phyloP scores from a whole-genome alignment of 2,888 invertebrate species.

The Carpatolechia fugitivella region DNA sequence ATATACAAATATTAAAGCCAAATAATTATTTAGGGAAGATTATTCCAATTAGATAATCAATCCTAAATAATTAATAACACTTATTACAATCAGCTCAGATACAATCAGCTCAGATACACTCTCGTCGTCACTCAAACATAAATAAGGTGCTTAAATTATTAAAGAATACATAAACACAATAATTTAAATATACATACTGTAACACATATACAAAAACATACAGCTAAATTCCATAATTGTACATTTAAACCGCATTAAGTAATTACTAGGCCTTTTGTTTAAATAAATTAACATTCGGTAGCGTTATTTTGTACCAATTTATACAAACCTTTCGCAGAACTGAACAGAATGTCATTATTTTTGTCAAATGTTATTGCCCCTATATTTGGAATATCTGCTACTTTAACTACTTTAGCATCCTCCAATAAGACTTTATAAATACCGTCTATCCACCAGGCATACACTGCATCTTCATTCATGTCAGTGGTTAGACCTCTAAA shows the following conservation, averaged over 20 bases:
- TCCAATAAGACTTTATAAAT: constrained; percentile 52
- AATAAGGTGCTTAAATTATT: too few species aligned
- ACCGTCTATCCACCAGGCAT: constrained; percentile 68
- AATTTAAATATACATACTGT: too few species aligned
- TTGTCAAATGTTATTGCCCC: constrained; percentile 63
- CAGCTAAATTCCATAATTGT: not conserved
- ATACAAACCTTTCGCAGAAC: constrained; percentile 46
- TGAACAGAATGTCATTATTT: constrained; percentile 57
- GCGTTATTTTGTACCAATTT: constrained; percentile 35
- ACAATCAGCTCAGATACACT: too few species aligned
- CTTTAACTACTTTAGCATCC: constrained; percentile 44
- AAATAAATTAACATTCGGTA: not conserved
- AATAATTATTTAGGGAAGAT: too few species aligned
- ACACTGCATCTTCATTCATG: constrained; percentile 46
- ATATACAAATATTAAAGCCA: too few species aligned
- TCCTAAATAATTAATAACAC: too few species aligned
- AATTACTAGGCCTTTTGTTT: not conserved
- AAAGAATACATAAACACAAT: too few species aligned
- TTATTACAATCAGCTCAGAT: too few species aligned
- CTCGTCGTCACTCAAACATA: too few species aligned
- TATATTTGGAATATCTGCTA: constrained; percentile 45
- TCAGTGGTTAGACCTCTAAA: constrained; percentile 61
- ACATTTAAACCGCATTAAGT: constrained; percentile 4
- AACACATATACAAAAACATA: too few species aligned
- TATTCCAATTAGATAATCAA: too few species aligned